phyloP scores from a whole-genome alignment of 2,888 invertebrate genomes.

The Hedychridium roseum region DNA sequence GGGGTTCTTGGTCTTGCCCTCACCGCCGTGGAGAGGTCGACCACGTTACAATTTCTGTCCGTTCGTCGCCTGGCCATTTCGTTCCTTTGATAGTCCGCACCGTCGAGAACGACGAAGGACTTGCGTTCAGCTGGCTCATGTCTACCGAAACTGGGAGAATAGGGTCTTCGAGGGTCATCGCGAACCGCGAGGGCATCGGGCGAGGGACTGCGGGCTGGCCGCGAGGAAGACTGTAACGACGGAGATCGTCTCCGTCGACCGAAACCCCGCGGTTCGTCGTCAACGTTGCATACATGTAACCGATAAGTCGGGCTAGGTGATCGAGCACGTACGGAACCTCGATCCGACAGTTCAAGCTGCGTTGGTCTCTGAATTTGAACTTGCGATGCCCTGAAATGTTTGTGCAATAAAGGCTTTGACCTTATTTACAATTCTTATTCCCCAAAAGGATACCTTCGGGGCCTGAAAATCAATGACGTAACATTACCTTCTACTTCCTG shows the following conservation, averaged over 20 bases:
- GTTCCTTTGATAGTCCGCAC: conserved; percentile 29
- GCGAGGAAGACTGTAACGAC: conserved; percentile 41
- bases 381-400: conserved; percentile 43
- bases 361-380: conserved; percentile 35
- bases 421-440: too few species aligned
- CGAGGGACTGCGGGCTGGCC: conserved; percentile 39
- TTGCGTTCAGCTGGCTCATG: conserved; percentile 32
- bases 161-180: conserved; percentile 41
- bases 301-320: conserved; percentile 62
- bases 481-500: conserved; percentile 48
- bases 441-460: too few species aligned
- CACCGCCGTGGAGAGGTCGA: conserved; percentile 43
- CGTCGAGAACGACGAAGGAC: conserved; percentile 53
- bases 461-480: too few species aligned
- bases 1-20: conserved; percentile 54
- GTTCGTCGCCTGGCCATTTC: conserved; percentile 32
- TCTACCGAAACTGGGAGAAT: conserved; percentile 56
- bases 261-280: conserved; percentile 55
- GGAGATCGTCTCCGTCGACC: conserved; percentile 39
- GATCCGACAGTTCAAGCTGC: conserved; percentile 37
- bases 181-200: conserved; percentile 29
- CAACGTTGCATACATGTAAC: conserved; percentile 60
- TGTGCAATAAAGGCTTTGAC: too few species aligned
- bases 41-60: conserved; percentile 52
- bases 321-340: conserved; percentile 49